Percentiles rank a stretch among this genome's conserved stretches.
phyloP scores from a whole-genome alignment of 2,113 vertebrate genomes.

The Pelodiscus sinensis region DNA sequence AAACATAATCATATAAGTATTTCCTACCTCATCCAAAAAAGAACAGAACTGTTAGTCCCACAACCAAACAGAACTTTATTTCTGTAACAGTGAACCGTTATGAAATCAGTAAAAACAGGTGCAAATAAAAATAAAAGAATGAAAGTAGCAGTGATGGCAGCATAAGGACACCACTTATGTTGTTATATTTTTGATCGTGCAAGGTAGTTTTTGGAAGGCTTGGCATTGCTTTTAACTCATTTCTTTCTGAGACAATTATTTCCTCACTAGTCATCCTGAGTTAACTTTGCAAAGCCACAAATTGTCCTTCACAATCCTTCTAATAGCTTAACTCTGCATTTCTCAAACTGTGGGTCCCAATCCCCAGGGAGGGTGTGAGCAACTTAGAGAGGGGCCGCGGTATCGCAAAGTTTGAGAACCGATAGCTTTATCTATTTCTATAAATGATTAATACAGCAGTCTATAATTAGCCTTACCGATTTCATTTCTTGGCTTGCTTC shows the following conservation, averaged over 20 bases:
- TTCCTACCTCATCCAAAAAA: slow-evolving; percentile 57
- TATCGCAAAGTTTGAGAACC: too few relatives aligned
- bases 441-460: slow-evolving; percentile 14
- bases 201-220: slow-evolving; percentile 14
- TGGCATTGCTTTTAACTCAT: slow-evolving; percentile 10
- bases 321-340: neutral
- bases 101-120: slow-evolving; percentile 55
- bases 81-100: slow-evolving; percentile 49
- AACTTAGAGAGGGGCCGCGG: too few relatives aligned
- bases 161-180: neutral
- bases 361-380: too few relatives aligned
- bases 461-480: neutral
- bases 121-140: slow-evolving; percentile 59
- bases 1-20: slow-evolving; percentile 62
- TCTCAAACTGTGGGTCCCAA: too few relatives aligned
- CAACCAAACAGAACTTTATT: slow-evolving; percentile 9
- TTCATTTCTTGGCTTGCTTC: neutral
- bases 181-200: slow-evolving; percentile 21
- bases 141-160: slow-evolving; percentile 5
- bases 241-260: slow-evolving; percentile 23
- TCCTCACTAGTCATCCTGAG: slow-evolving; percentile 3
- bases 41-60: slow-evolving; percentile 32
- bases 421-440: neutral
- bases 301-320: neutral
- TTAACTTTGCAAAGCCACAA: slow-evolving; percentile 37